A percentile compares a stretch with the other conserved stretches of the same genome.
Evolutionary conservation across 2,113 vertebrate species (phyloP).

Genomic region (Orientallactaga bullata): DNA sequence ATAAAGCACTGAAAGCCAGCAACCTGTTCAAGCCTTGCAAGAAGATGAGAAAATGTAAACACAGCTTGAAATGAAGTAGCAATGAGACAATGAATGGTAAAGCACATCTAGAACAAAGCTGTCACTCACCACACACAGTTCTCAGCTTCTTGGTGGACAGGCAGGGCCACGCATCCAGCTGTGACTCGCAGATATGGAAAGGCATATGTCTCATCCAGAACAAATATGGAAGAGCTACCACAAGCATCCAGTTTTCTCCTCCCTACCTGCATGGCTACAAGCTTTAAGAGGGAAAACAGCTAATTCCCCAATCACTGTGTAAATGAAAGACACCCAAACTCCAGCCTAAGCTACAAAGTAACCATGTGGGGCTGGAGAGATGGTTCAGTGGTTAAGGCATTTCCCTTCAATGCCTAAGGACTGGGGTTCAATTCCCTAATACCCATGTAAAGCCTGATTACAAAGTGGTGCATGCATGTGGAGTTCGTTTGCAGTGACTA

Average conservation of each 20-base stretch:
- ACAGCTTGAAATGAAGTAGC: not conserved
- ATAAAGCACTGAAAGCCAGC: not conserved
- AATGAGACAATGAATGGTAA: not conserved
- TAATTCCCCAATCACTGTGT: not conserved
- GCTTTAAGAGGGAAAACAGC: not conserved
- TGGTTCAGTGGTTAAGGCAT: too few species aligned
- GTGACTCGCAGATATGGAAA: not conserved
- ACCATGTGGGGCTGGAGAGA: not conserved
- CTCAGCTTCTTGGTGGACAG: not conserved
- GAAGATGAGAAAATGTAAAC: not conserved
- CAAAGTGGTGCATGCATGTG: too few species aligned
- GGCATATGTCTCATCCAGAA: not conserved
- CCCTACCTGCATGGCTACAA: not conserved
- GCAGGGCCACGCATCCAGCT: not conserved
- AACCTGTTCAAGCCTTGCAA: not conserved
- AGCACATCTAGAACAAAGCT: not conserved
- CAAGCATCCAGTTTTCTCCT: not conserved
- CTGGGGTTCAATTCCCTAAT: too few species aligned
- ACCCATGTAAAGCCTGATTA: too few species aligned
- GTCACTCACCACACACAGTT: not conserved
- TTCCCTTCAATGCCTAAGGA: too few species aligned
- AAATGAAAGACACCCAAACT: not conserved
- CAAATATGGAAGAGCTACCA: not conserved
- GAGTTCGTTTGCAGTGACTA: too few species aligned
- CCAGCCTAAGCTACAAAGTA: not conserved